Evolutionary conservation across 1,140 invertebrate species (phyloP).

Genomic region (Sitobion miscanthi): DNA sequence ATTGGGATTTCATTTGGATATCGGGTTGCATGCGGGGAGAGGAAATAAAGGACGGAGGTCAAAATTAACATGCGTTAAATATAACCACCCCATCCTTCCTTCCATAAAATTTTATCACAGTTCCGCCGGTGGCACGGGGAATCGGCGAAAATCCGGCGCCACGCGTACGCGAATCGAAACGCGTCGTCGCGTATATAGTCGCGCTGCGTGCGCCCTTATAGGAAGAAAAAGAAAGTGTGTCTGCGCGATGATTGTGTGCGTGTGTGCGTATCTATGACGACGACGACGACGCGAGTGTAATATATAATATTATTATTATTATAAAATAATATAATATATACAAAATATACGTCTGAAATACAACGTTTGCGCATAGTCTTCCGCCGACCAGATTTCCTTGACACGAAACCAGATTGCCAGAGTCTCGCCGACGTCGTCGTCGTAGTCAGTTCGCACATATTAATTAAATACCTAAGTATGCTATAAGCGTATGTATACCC

Average conservation of each 20-base stretch:
- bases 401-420: conserved; percentile 51
- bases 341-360: neutral
- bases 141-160: neutral
- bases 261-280: neutral
- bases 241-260: neutral
- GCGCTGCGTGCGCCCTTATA: neutral
- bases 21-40: neutral
- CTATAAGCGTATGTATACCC: neutral
- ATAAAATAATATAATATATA: conserved; percentile 26
- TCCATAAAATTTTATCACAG: too few species aligned
- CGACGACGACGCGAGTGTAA: neutral
- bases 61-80: neutral
- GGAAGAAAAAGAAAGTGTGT: conserved; percentile 41
- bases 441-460: neutral
- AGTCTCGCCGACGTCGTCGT: neutral
- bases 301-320: neutral
- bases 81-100: too few species aligned
- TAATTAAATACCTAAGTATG: neutral
- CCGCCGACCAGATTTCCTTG: conserved; percentile 54
- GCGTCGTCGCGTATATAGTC: neutral
- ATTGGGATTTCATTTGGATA: neutral
- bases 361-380: conserved; percentile 6
- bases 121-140: neutral
- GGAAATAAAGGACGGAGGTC: neutral
- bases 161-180: neutral